These are phyloP conservation scores for Hypsopygia costalis DNA, from an alignment of 2,888 invertebrate genomes.

Conservation along the genomic window DNA sequence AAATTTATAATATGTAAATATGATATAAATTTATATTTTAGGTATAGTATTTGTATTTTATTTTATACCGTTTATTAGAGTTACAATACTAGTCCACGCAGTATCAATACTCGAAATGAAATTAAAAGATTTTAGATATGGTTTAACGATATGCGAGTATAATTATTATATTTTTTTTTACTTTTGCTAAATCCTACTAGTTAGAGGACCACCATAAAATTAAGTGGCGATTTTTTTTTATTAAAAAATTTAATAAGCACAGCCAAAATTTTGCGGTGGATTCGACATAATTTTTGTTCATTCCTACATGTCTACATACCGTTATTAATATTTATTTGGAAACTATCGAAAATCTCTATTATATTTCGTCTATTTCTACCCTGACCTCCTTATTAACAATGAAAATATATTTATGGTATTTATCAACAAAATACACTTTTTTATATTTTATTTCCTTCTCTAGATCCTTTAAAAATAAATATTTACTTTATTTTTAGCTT, in stretches of 20 bases:
- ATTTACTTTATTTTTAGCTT: too few species aligned
- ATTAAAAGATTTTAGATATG: constrained; percentile 36
- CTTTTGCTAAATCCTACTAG: constrained; percentile 23
- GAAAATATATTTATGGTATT: too few species aligned
- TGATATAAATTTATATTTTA: too few species aligned
- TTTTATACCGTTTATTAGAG: not conserved
- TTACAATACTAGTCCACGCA: constrained; percentile 1
- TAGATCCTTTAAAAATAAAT: too few species aligned
- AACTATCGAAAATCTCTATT: constrained; percentile 11
- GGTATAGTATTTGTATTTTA: too few species aligned
- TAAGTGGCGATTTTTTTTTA: constrained; percentile 36
- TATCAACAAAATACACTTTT: too few species aligned
- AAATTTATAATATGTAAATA: too few species aligned
- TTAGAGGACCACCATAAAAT: constrained; percentile 44
- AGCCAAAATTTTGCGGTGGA: constrained; percentile 73
- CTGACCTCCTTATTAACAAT: too few species aligned
- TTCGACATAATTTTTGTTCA: constrained; percentile 48
- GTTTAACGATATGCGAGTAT: constrained; percentile 47
- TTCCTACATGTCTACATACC: constrained; percentile 23
- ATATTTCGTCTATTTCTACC: constrained; percentile 8
- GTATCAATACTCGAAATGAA: constrained; percentile 2
- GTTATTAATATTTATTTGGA: constrained; percentile 26
- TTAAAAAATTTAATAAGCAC: constrained; percentile 62
- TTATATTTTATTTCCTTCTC: too few species aligned
- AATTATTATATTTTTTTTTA: constrained; percentile 16